Evolutionary conservation across 2,113 vertebrate genomes (phyloP).

Genomic region (Percopsis transmontana): DNA sequence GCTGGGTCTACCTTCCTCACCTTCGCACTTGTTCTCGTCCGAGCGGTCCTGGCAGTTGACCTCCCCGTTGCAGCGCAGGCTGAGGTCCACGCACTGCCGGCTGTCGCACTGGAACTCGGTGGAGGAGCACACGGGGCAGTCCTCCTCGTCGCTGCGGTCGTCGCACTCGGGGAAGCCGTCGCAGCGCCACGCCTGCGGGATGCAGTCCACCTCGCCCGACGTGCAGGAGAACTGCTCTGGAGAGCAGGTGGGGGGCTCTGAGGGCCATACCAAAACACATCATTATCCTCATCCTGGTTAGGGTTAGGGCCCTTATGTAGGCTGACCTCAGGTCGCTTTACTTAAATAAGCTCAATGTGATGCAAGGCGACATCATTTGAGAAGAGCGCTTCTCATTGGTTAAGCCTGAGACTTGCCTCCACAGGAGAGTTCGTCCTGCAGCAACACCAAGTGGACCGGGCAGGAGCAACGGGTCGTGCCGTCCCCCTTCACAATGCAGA

Average conservation of each 20-base stretch:
- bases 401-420: slow-evolving; percentile 80
- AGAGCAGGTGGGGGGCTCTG: slow-evolving; percentile 97
- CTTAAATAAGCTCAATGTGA: too few species aligned
- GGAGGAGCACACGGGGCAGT: slow-evolving; percentile 91
- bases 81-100: slow-evolving; percentile 88
- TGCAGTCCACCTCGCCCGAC: slow-evolving; percentile 96
- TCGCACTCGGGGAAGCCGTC: slow-evolving; percentile 93
- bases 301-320: too few species aligned
- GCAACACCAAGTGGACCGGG: slow-evolving; percentile 91
- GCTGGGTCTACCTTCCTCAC: slow-evolving; percentile 59
- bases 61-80: slow-evolving; percentile 89
- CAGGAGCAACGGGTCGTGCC: slow-evolving; percentile 96
- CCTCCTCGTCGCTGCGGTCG: slow-evolving; percentile 92
- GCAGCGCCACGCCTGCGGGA: slow-evolving; percentile 93
- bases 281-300: too few species aligned
- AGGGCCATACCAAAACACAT: neutral
- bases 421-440: slow-evolving; percentile 93
- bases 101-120: slow-evolving; percentile 94
- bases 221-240: slow-evolving; percentile 95
- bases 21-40: slow-evolving; percentile 92
- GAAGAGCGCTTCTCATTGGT: too few species aligned
- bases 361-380: too few species aligned
- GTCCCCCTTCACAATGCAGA: slow-evolving; percentile 95
- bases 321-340: too few species aligned
- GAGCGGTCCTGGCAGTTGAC: slow-evolving; percentile 94